phyloP scores from a whole-genome alignment of 1,140 invertebrate genomes.

The Octopus sinensis region DNA sequence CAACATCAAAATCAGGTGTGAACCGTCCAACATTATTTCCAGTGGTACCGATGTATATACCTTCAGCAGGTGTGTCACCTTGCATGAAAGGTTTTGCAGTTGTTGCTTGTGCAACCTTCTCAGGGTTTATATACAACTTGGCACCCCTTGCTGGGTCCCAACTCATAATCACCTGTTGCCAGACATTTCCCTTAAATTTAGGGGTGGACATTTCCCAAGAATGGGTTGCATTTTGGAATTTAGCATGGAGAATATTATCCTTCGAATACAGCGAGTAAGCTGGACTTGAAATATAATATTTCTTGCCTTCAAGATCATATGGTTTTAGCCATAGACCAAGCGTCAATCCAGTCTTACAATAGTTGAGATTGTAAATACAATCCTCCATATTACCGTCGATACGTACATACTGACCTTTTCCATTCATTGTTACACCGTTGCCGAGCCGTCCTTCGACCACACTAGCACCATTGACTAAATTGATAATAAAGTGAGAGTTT shows the following conservation, averaged over 20 bases:
- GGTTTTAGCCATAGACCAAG: slow-evolving; percentile 48
- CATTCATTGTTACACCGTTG: slow-evolving; percentile 40
- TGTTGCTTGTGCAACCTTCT: slow-evolving; percentile 24
- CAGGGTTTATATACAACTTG: slow-evolving; percentile 42
- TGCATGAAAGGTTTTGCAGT: slow-evolving; percentile 10
- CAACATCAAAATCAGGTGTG: slow-evolving; percentile 37
- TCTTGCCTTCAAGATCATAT: slow-evolving; percentile 32
- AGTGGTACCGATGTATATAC: slow-evolving; percentile 39
- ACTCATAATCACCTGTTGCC: slow-evolving; percentile 51
- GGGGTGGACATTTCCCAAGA: slow-evolving; percentile 43
- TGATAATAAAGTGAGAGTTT: slow-evolving; percentile 43
- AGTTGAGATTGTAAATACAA: slow-evolving; percentile 51
- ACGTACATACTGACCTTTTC: slow-evolving; percentile 47
- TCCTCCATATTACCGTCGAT: slow-evolving; percentile 41
- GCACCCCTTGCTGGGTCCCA: slow-evolving; percentile 50
- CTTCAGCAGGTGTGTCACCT: slow-evolving; percentile 30
- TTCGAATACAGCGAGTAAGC: slow-evolving; percentile 48
- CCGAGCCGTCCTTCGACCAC: slow-evolving; percentile 42
- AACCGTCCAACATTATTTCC: slow-evolving; percentile 18
- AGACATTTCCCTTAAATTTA: slow-evolving; percentile 35
- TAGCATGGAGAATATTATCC: slow-evolving; percentile 41
- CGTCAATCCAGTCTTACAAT: slow-evolving; percentile 52
- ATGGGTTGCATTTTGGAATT: slow-evolving; percentile 34
- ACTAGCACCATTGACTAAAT: slow-evolving; percentile 44
- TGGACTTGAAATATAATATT: slow-evolving; percentile 46